Conservation (phyloP, 2,888 invertebrate genomes). For the Cataglyphis livida region DNA sequence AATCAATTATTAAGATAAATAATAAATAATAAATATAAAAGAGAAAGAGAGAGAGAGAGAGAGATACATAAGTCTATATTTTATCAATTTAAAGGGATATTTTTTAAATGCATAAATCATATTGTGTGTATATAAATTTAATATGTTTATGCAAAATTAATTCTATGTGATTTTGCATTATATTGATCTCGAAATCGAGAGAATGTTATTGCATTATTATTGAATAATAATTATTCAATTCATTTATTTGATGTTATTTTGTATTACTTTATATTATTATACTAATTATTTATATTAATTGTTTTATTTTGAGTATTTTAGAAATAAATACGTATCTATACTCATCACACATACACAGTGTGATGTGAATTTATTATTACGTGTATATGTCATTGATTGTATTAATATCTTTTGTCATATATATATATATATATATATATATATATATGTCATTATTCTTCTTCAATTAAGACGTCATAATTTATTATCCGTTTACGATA, state of each 20-base stretch:
- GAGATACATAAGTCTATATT: not conserved
- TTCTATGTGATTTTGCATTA: not conserved
- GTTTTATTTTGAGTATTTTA: not conserved
- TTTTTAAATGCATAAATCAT: not conserved
- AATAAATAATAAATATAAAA: too few species aligned
- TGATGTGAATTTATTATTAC: not conserved
- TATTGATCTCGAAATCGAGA: not conserved
- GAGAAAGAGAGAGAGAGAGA: too few species aligned
- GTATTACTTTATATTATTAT: not conserved
- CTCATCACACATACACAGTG: not conserved
- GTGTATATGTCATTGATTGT: too few species aligned
- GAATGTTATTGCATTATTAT: not conserved
- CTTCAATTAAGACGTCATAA: not conserved
- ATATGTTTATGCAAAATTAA: not conserved
- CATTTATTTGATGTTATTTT: not conserved
- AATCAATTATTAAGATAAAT: not conserved
- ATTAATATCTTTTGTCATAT: not conserved
- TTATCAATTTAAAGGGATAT: not conserved
- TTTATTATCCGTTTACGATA: not conserved
- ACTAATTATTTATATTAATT: not conserved
- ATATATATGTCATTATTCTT: not conserved
- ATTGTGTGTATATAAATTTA: not conserved
- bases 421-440: too few species aligned
- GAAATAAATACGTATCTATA: not conserved
- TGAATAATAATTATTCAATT: not conserved